Base-by-base conservation (phyloP, 2,113 vertebrate species). In the Pelmatolapia mariae region DNA sequence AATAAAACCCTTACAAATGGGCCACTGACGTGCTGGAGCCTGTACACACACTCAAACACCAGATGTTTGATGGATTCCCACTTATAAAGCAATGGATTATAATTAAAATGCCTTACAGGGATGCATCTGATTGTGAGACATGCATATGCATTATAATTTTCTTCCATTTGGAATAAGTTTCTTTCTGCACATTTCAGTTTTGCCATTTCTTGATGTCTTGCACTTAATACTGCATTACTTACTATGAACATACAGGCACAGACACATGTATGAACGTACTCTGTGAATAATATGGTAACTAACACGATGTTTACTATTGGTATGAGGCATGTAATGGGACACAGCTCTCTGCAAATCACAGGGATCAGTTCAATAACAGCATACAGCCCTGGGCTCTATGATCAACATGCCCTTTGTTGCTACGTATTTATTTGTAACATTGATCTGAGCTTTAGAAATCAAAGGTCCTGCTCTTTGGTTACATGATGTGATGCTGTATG, bases 1-100 rank as follows among this genome's bases (percentile, higher is more conserved):
- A 96, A 96, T 96, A 93, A 93, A 93, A 90, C 71, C 7, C 87
- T 86, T 90, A 79, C 95, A 95, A 94, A 96, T 93, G 91, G 89
- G 83, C 63, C 80, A 18, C 47, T 80, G 89, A 89, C 61, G 63
- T 24, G 93, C 71, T 90, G 86, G 50, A 93, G 91, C 90, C 90
- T 91, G 92, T 68, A 86, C 52, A 85, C 53, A 85, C 56, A 68
- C 80, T 26, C 15, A 40, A 13, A 54, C 4, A 38, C 53, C 78
- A 90, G 84, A 87, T 83, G 81, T 63, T 68, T 54, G 4, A 68
- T 18, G 15, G 57, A 38, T 18, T 33, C 52, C 7, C 31, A 50
- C 24, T 43, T 56, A 26, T 53, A 86, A 76, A 57, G 45, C 9
- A 22, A 82, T 54, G 12, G 22, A 79, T 79, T 10, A 36, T 80